Percentiles rank a stretch among this genome's conserved stretches.
Conservation (phyloP, 2,888 invertebrate genomes). For the Mactromeris polynyma region DNA sequence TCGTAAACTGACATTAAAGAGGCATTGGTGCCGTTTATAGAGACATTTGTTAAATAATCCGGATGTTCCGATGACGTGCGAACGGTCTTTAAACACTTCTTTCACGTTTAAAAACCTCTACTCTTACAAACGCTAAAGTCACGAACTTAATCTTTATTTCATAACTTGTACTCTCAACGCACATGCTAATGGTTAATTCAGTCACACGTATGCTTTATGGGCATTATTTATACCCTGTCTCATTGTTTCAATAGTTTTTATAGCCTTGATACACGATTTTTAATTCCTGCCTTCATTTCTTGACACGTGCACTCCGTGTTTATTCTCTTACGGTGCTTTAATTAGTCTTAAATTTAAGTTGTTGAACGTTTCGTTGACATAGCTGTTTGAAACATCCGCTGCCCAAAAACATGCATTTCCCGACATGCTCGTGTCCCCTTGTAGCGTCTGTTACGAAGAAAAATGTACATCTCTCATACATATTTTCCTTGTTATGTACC, state of each 20-base stretch:
- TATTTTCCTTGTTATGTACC: too few relatives aligned
- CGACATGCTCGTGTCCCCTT: background rate
- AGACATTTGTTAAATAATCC: background rate
- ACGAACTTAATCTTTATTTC: background rate
- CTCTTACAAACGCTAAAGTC: background rate
- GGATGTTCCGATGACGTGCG: background rate
- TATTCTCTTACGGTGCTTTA: background rate
- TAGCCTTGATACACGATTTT: background rate
- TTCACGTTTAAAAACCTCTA: background rate
- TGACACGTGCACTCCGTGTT: background rate
- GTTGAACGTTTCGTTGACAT: background rate
- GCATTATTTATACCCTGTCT: background rate
- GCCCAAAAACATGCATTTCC: background rate
- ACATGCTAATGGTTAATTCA: background rate
- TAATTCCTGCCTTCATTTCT: background rate
- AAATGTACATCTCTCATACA: too few relatives aligned
- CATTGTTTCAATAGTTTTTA: background rate
- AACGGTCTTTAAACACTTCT: background rate
- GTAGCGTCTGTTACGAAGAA: background rate
- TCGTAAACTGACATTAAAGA: background rate
- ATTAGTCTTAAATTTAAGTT: background rate
- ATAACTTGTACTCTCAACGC: background rate
- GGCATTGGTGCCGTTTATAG: background rate
- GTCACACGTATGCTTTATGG: background rate
- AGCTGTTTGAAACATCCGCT: background rate